Base-by-base conservation (phyloP, 2,113 vertebrate species). In the Natator depressus region DNA sequence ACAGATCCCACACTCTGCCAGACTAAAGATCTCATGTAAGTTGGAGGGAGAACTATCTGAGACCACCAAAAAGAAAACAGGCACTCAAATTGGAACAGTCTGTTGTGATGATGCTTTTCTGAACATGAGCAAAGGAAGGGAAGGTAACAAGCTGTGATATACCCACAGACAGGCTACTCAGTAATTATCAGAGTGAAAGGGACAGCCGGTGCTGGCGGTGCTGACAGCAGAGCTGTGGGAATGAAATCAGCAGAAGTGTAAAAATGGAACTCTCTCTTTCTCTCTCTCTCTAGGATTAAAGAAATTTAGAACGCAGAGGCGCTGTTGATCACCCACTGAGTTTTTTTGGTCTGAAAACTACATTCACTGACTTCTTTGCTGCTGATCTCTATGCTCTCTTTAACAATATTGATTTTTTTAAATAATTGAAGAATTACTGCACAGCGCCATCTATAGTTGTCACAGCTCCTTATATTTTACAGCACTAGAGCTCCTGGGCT, bases 361-460 rank as follows among this genome's bases (percentile, higher is more conserved):
- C 69, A 89, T n/a, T n/a, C 12, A 94, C 25, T 69, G 25, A 53
- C 93, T 92, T 35, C 42, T 86, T 93, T 94, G 78, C 82, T 93
- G 80, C 20, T 88, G 38, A 65, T 85, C 16, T 50, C 19, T 86
- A 6, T 90, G 22, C 6, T n/a, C 92, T 55, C 89, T 95, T 57
- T 49, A 91, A 47, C 2, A 22, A 46, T 82, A 89, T 54, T 8
- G 5, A 2, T 80, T 80, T 76, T 46, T 25, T 13, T 2, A 59
- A 57, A 3, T 1, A 82, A 85, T 93, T 90, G 86, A 94, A 97
- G 80, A 93, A 95, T 95, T 95, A 97, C 10, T 0, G 81, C 87
- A 93, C 55, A 97, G 94, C 87, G 94, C 93, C 94, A 95, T 88
- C 94, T 96, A 95, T 75, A 81, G 93, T 89, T 95, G 57, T 49